Percentiles rank a stretch among this genome's conserved stretches.
Conservation (phyloP, 2,797 vertebrate species). For the Hyperoplus immaculatus region DNA sequence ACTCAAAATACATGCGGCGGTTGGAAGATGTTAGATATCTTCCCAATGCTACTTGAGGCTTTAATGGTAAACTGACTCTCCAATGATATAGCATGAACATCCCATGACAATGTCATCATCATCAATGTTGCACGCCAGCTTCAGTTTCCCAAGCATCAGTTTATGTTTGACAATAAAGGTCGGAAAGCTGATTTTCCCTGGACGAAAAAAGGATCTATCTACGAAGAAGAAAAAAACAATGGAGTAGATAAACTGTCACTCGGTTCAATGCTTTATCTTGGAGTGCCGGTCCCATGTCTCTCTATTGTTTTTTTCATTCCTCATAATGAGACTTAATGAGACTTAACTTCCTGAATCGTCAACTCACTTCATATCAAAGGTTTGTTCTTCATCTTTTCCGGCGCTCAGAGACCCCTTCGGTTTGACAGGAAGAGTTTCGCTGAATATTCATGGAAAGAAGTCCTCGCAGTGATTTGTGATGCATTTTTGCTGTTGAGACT, state of each 20-base stretch:
- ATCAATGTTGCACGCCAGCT: neutral
- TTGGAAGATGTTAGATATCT: slow-evolving; percentile 6
- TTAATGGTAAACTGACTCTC: slow-evolving; percentile 31
- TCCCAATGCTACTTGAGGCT: slow-evolving; percentile 2
- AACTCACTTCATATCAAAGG: slow-evolving; percentile 21
- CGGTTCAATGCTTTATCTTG: slow-evolving; percentile 9
- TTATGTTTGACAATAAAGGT: slow-evolving; percentile 13
- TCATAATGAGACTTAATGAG: slow-evolving; percentile 38
- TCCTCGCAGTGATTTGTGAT: slow-evolving; percentile 57
- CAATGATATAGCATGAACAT: neutral
- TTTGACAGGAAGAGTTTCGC: slow-evolving; percentile 49
- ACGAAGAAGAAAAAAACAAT: neutral
- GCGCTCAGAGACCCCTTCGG: slow-evolving; percentile 10
- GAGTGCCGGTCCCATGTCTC: slow-evolving; percentile 23
- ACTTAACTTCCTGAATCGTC: slow-evolving; percentile 41
- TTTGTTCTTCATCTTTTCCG: slow-evolving; percentile 11
- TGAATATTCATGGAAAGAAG: slow-evolving; percentile 61
- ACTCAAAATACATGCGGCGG: slow-evolving; percentile 19
- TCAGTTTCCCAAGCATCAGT: slow-evolving; percentile 27
- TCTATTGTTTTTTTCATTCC: slow-evolving; percentile 18
- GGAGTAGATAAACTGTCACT: slow-evolving; percentile 30
- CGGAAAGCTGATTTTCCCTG: slow-evolving; percentile 7
- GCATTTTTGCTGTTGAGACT: slow-evolving; percentile 55
- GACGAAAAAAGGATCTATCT: slow-evolving; percentile 7
- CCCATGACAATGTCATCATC: slow-evolving; percentile 1